Evolutionary conservation across 2,113 vertebrate genomes (phyloP), one percentile per base, ranked within the genome.

Genomic region (Sapayoa aenigma): DNA sequence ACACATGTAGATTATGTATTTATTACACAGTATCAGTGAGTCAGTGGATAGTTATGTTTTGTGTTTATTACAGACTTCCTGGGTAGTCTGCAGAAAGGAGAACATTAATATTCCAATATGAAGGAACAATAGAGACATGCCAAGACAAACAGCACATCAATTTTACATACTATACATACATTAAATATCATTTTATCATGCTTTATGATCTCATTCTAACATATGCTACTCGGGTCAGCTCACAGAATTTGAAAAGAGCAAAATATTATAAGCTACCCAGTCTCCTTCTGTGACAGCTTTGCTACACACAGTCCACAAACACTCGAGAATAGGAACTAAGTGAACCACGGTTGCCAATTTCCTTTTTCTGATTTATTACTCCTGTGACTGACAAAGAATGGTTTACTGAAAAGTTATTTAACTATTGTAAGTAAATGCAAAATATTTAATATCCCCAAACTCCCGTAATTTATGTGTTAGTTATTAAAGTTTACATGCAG

Each of bases 41-140:
- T 96, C 94, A 96, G 82, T 27, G 60, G 71, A 90, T 52, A 92
- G 80, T 49, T 94, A 94, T 90, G 93, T 60, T 96, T 89, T 92
- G 82, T 95, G 86, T 87, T 90, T 93, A 66, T 95, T 58, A 71
- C 87, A 95, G 79, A 93, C 90, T 96, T 97, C 94, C 93, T 93
- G 91, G 79, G 92, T 41, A 94, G 90, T 86, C 87, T 74, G n/a
- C 47, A 84, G 60, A 93, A 84, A 76, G 79, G 50, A 75, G 60
- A 93, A 78, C 88, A 81, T 86, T 86, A 89, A 88, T 95, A 84
- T 74, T 94, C 72, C 85, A 96, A 81, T 21, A 66, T 12, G 67
- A 85, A 89, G 75, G 87, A 90, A 94, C 66, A 79, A 62, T 13
- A 47, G 2, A 11, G 6, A 60, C 0, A 7, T 75, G 93, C 96